These are phyloP conservation scores for Trissolcus basalis DNA, from an alignment of 1,140 invertebrate species.

Conservation along the genomic window DNA sequence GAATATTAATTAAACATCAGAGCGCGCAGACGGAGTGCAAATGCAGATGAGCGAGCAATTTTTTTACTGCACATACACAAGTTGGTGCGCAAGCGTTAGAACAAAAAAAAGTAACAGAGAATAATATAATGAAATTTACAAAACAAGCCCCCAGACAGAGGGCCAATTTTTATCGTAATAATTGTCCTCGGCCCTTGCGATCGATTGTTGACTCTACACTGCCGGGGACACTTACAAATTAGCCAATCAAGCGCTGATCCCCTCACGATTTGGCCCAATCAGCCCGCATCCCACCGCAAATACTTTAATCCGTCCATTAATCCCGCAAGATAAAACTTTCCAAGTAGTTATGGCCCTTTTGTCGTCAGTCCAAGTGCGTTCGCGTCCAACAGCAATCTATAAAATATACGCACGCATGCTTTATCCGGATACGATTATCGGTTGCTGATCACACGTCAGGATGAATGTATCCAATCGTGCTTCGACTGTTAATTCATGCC, in stretches of 20 bases:
- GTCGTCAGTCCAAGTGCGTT: constrained; percentile 65
- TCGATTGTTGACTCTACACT: constrained; percentile 73
- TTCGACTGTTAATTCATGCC: constrained; percentile 18
- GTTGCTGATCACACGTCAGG: constrained; percentile 45
- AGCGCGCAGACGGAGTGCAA: constrained; percentile 35
- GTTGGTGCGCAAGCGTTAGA: neutral
- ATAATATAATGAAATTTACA: constrained; percentile 36
- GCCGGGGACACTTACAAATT: constrained; percentile 76
- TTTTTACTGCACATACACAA: constrained; percentile 13
- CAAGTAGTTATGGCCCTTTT: constrained; percentile 72
- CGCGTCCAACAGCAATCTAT: constrained; percentile 25
- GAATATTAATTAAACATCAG: constrained; percentile 58
- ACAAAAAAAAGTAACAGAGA: constrained; percentile 6
- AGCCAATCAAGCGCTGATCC: constrained; percentile 77
- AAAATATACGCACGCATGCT: constrained; percentile 27
- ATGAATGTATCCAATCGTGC: constrained; percentile 20
- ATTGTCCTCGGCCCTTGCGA: constrained; percentile 51
- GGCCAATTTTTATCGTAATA: constrained; percentile 9
- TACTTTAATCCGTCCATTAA: constrained; percentile 77
- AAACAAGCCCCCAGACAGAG: neutral
- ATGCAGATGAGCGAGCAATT: constrained; percentile 49
- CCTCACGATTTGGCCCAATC: constrained; percentile 71
- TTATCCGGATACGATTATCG: constrained; percentile 43
- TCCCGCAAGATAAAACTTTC: constrained; percentile 75
- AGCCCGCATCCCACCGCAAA: constrained; percentile 73